Percentiles rank a stretch among this genome's conserved stretches.
Conservation (phyloP, 2,888 invertebrate species). For the Anthophora plumipes region DNA sequence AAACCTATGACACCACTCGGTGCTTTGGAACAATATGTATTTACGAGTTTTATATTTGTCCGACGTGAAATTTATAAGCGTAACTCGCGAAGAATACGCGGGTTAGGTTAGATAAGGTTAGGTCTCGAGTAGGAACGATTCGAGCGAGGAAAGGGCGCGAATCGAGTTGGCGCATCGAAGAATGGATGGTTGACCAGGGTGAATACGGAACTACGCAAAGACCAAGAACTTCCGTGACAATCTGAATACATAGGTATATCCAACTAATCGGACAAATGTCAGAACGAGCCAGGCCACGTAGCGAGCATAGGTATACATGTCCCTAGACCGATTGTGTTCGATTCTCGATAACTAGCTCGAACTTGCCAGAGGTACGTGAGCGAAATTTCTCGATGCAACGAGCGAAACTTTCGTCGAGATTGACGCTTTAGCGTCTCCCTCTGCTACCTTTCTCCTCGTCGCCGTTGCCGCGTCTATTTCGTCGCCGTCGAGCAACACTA, state of each 20-base stretch:
- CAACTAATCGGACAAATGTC: slow-evolving; percentile 62
- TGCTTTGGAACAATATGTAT: too few relatives aligned
- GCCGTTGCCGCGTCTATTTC: slow-evolving; percentile 27
- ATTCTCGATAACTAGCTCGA: slow-evolving; percentile 65
- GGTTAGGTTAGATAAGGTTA: too few relatives aligned
- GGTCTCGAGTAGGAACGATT: too few relatives aligned
- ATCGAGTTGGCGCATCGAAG: background rate
- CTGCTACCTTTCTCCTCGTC: background rate
- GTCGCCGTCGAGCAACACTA: slow-evolving; percentile 21
- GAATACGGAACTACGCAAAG: too few relatives aligned
- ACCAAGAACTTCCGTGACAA: slow-evolving; percentile 57
- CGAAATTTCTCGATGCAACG: slow-evolving; percentile 63
- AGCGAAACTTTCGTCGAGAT: slow-evolving; percentile 65
- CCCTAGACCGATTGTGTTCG: slow-evolving; percentile 62
- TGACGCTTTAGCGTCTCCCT: slow-evolving; percentile 61
- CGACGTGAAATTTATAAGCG: too few relatives aligned
- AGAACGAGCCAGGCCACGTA: slow-evolving; percentile 32
- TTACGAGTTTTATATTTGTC: too few relatives aligned
- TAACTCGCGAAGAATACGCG: too few relatives aligned
- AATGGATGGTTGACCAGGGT: background rate
- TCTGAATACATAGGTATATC: slow-evolving; percentile 60
- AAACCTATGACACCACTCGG: too few relatives aligned
- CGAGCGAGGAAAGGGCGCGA: too few relatives aligned
- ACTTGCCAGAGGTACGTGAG: slow-evolving; percentile 61
- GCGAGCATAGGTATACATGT: slow-evolving; percentile 35